Percentiles rank a stretch among this genome's conserved stretches.
Conservation (phyloP, 2,888 invertebrate species). For the Callyntrura sp. region DNA sequence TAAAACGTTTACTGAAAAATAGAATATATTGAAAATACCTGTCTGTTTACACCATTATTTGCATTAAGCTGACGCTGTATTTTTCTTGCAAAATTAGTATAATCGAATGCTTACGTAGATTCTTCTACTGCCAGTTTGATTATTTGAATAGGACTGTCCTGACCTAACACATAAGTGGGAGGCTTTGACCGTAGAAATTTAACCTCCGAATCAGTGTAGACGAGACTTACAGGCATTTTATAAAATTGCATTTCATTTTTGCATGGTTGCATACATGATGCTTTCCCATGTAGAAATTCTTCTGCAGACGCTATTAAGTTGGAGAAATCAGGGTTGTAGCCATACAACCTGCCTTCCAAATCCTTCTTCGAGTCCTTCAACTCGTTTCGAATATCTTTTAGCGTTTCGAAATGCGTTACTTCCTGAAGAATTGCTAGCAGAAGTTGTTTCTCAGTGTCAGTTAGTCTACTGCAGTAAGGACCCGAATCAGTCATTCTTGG, state of each 20-base stretch:
- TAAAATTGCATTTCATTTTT: constrained; percentile 67
- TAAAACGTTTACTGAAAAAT: constrained; percentile 55
- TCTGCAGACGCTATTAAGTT: constrained; percentile 68
- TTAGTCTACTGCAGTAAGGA: constrained; percentile 50
- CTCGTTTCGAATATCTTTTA: constrained; percentile 70
- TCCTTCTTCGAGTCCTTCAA: constrained; percentile 71
- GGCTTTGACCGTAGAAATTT: constrained; percentile 58
- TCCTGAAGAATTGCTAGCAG: constrained; percentile 57
- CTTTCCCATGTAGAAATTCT: constrained; percentile 70
- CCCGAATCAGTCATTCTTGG: constrained; percentile 50
- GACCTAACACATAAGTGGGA: constrained; percentile 18
- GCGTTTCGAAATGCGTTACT: constrained; percentile 63
- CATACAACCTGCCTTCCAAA: constrained; percentile 67
- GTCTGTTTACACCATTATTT: too few relatives aligned
- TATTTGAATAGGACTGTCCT: constrained; percentile 51
- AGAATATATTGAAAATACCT: neutral
- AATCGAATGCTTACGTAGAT: constrained; percentile 62
- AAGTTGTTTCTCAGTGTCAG: constrained; percentile 63
- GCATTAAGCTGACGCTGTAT: too few relatives aligned
- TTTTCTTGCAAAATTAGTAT: too few relatives aligned
- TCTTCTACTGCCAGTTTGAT: constrained; percentile 64
- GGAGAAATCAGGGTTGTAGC: constrained; percentile 65
- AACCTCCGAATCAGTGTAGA: constrained; percentile 54
- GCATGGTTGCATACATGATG: constrained; percentile 63
- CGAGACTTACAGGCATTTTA: constrained; percentile 65